Evolutionary conservation across 2,113 vertebrate genomes (phyloP).

Genomic region (Rhagologus leucostigma): DNA sequence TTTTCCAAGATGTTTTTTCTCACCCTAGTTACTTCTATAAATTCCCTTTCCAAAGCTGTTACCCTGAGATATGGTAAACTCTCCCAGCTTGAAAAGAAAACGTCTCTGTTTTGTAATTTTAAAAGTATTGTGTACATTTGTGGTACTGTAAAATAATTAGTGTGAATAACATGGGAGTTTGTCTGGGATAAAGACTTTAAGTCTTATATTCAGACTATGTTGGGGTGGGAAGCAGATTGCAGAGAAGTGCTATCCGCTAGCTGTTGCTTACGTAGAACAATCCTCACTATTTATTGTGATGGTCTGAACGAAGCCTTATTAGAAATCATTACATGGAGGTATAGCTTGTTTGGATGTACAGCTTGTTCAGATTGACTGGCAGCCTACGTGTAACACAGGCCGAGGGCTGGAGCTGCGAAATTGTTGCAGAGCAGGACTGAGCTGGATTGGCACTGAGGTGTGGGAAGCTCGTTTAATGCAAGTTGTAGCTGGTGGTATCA

Average conservation of each 20-base stretch:
- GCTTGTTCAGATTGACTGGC: neutral
- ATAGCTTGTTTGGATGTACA: neutral
- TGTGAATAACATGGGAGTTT: neutral
- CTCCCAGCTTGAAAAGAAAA: neutral
- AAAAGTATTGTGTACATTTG: neutral
- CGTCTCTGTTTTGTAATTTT: neutral
- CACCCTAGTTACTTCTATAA: neutral
- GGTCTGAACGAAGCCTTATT: neutral
- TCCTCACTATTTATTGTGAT: neutral
- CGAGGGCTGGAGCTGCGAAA: neutral
- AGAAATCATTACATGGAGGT: neutral
- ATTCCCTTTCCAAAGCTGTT: neutral
- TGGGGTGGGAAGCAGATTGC: neutral
- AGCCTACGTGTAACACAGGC: neutral
- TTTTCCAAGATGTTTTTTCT: neutral
- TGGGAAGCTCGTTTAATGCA: slow-evolving; percentile 4
- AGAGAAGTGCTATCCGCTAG: neutral
- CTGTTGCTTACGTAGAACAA: neutral
- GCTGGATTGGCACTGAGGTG: neutral
- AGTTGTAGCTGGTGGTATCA: neutral
- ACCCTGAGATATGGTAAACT: neutral
- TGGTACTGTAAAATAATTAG: neutral
- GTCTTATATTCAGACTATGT: neutral
- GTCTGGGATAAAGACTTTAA: neutral
- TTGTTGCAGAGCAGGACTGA: neutral